Base-by-base conservation (phyloP, 2,888 invertebrate species). In the Lepidochrysops patricia region DNA sequence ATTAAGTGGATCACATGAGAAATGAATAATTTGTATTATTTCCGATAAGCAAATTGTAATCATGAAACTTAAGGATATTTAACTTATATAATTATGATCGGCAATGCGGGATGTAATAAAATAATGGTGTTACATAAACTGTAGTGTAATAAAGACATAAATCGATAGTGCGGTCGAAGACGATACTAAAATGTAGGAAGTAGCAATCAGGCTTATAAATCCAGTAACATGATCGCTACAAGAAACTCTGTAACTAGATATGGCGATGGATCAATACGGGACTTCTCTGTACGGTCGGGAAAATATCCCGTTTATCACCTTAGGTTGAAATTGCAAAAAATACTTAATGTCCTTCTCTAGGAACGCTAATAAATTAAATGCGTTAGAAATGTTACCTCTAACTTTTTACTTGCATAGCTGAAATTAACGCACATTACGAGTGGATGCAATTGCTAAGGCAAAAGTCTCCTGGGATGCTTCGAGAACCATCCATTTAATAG, bases 231-330 rank as follows among this genome's bases (percentile, higher is more conserved):
- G 64, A 63, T 58, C 57, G 61, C 64, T 63, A 62, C 63, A 62
- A 65, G 63, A 63, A 43, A 64, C 57, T 52, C 12, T 62, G 65
- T 57, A 65, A 58, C 66, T 65, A 63, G 62, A 64, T 65, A 67
- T 57, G 65, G 63, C 50, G 58, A 61, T 64, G 35, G 57, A 61
- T 62, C 59, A 60, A 58, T 69, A 66, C 68, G 68, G 67, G 65
- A 67, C 67, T 65, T 63, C 49, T 62, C 58, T 57, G 68, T 54
- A 54, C 15, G 68, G 70, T 43, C 43, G 23, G 43, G 23, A 43
- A 43, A 43, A 43, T 43, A 43, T 23, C 9, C 43, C 19, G 43
- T 23, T 43, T 23, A 12, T 23, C 23, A 12, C 19, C 19, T 13
- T 12, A 43, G 15, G 37, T 43, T 43, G 43, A 23, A 43, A 13